Evolutionary conservation across 2,797 vertebrate genomes (phyloP).

Genomic region (Rhinichthys osculus): DNA sequence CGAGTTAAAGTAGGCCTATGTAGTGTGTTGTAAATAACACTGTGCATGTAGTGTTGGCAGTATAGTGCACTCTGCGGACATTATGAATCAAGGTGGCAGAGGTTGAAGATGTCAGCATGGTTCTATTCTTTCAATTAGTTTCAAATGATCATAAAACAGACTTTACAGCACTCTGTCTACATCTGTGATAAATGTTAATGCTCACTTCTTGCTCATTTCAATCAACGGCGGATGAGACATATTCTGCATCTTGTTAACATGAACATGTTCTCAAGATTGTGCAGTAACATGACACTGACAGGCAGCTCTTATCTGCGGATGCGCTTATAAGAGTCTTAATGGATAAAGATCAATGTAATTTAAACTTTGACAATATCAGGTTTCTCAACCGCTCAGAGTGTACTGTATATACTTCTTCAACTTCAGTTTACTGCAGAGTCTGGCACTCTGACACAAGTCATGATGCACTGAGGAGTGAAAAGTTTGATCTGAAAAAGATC

Average conservation of each 20-base stretch:
- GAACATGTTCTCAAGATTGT: conserved; percentile 16
- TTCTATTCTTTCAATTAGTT: conserved; percentile 9
- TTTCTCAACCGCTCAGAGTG: not conserved
- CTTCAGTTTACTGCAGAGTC: not conserved
- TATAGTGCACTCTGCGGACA: not conserved
- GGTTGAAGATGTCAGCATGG: conserved; percentile 2
- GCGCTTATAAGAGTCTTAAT: conserved; percentile 1
- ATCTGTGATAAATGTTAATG: not conserved
- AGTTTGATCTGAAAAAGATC: not conserved
- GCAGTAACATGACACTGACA: conserved; percentile 10
- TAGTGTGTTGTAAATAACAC: conserved; percentile 26
- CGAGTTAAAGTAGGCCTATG: not conserved
- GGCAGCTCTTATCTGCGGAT: conserved; percentile 6
- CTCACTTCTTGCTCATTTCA: not conserved
- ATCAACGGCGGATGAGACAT: not conserved
- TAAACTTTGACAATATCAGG: conserved; percentile 7
- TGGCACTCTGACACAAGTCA: not conserved
- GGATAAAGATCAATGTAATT: conserved; percentile 27
- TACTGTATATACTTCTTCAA: not conserved
- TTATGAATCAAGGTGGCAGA: conserved; percentile 7
- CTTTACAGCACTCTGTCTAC: not conserved
- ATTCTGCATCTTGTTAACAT: conserved; percentile 28
- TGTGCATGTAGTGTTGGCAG: not conserved
- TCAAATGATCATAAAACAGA: conserved; percentile 14
- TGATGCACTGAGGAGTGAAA: not conserved